Evolutionary conservation across 2,888 invertebrate species (phyloP).

Genomic region (Luffia ferchaultella): DNA sequence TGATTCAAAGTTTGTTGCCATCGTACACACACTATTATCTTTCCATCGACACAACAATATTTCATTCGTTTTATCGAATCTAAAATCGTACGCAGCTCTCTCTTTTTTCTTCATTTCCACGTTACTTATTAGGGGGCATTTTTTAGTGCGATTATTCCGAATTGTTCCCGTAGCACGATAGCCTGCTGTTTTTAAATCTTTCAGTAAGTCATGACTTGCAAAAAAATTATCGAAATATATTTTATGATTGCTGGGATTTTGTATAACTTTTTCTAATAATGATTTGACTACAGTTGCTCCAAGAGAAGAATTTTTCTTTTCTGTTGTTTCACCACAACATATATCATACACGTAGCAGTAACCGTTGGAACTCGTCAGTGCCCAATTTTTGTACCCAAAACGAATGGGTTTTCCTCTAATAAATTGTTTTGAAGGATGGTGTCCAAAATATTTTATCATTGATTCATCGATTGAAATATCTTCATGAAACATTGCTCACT

Average conservation of each 20-base stretch:
- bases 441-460: conserved; percentile 1
- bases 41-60: conserved; percentile 19
- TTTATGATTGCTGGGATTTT: not conserved
- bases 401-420: conserved; percentile 5
- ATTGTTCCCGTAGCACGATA: conserved; percentile 6
- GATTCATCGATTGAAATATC: not conserved
- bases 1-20: conserved; percentile 18
- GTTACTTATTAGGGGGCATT: conserved; percentile 4
- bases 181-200: conserved; percentile 1
- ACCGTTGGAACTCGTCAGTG: not conserved
- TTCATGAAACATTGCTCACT: not conserved
- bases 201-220: conserved; percentile 1
- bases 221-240: conserved; percentile 3
- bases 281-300: not conserved
- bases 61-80: conserved; percentile 18
- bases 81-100: conserved; percentile 11
- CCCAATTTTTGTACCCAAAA: conserved; percentile 3
- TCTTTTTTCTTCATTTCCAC: conserved; percentile 8
- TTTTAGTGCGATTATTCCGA: conserved; percentile 5
- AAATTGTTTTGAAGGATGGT: conserved; percentile 3
- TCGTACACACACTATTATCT: conserved; percentile 19
- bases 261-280: not conserved
- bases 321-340: conserved; percentile 2
- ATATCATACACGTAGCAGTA: conserved; percentile 1
- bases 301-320: not conserved